These are phyloP conservation scores for Dermatemys mawii DNA, from an alignment of 2,113 vertebrate genomes.

Conservation along the genomic window DNA sequence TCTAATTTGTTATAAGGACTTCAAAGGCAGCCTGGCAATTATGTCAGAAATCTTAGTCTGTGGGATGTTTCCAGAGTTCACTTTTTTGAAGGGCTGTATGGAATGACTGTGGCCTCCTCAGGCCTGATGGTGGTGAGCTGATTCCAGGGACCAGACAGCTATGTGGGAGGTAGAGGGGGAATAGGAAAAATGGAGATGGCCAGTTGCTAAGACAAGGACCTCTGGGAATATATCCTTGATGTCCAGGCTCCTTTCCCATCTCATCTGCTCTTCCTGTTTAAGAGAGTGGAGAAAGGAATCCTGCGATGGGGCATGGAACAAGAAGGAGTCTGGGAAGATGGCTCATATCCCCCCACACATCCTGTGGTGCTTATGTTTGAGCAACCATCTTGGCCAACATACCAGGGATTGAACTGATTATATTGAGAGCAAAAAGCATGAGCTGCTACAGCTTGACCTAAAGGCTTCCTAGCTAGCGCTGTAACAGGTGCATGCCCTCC, in stretches of 20 bases:
- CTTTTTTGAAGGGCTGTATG: background rate
- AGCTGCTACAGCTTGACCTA: background rate
- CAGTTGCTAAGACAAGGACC: background rate
- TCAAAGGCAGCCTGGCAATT: background rate
- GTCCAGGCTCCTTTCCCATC: background rate
- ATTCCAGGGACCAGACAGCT: background rate
- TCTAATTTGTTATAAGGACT: background rate
- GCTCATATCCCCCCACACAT: background rate
- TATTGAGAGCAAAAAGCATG: background rate
- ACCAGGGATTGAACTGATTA: background rate
- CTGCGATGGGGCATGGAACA: background rate
- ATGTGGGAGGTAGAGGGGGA: background rate
- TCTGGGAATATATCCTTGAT: background rate
- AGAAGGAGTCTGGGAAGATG: background rate
- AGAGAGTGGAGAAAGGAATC: background rate
- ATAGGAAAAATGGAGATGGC: background rate
- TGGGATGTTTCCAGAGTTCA: background rate
- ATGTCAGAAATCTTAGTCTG: background rate
- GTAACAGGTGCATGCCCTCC: background rate
- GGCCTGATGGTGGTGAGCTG: background rate
- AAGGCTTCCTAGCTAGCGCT: background rate
- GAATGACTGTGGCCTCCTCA: background rate
- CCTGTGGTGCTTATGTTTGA: background rate
- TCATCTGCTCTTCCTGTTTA: background rate
- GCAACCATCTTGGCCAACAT: background rate